These are phyloP conservation scores for Capromys pilorides DNA, from an alignment of 2,797 vertebrate genomes.

Conservation along the genomic window DNA sequence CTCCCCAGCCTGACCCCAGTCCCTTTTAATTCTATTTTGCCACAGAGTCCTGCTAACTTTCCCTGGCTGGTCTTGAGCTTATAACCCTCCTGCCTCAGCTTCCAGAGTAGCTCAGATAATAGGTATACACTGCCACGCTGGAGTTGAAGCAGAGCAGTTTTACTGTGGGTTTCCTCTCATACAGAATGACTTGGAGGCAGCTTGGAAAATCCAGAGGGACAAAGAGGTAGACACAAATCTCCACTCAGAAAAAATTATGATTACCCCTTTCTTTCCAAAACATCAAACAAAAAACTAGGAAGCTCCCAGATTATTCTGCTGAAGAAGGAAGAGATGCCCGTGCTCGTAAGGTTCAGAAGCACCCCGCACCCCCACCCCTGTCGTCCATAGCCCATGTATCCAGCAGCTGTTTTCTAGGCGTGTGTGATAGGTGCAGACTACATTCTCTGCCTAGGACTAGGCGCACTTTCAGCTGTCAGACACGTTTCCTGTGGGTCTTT, in stretches of 20 bases:
- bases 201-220: background rate
- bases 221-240: background rate
- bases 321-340: background rate
- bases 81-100: background rate
- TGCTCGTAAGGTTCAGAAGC: background rate
- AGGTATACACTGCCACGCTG: background rate
- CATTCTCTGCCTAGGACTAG: background rate
- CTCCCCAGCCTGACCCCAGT: too few species aligned
- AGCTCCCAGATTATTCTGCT: background rate
- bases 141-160: background rate
- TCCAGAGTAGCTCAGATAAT: background rate
- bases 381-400: fast-evolving
- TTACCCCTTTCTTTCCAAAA: background rate
- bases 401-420: background rate
- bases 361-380: fast-evolving
- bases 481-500: background rate
- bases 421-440: too few species aligned
- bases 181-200: background rate
- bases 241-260: background rate
- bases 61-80: background rate
- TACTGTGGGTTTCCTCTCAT: background rate
- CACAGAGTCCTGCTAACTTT: background rate
- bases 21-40: background rate
- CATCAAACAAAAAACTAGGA: background rate
- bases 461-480: background rate